phyloP scores from a whole-genome alignment of 2,888 invertebrate species.

The Idaea biselata region DNA sequence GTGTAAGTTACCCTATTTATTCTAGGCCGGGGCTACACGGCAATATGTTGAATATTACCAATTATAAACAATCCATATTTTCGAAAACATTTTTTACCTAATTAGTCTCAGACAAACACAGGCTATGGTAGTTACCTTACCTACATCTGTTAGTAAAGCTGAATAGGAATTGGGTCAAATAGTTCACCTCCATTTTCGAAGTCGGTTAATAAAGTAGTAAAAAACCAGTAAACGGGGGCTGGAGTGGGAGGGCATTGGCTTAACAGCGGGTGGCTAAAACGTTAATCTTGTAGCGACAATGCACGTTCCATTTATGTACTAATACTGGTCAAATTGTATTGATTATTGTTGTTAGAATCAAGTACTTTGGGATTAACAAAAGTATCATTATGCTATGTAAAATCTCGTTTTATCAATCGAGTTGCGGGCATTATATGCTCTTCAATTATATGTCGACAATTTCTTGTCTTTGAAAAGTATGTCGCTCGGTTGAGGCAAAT shows the following conservation, averaged over 20 bases:
- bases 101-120: too few relatives aligned
- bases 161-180: background rate
- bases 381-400: slow-evolving; percentile 10
- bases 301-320: slow-evolving; percentile 34
- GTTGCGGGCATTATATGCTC: too few relatives aligned
- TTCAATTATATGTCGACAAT: too few relatives aligned
- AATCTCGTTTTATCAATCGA: background rate
- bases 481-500: too few relatives aligned
- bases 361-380: background rate
- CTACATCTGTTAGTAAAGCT: slow-evolving; percentile 3
- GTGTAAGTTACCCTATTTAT: too few relatives aligned
- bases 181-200: slow-evolving; percentile 9
- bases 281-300: slow-evolving; percentile 51
- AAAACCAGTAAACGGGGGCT: slow-evolving; percentile 22
- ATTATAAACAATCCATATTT: too few relatives aligned
- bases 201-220: slow-evolving; percentile 4
- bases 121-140: slow-evolving; percentile 16
- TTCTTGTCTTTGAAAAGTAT: too few relatives aligned
- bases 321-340: slow-evolving; percentile 29
- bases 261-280: slow-evolving; percentile 62
- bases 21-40: too few relatives aligned
- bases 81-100: too few relatives aligned
- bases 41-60: too few relatives aligned
- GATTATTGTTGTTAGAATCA: slow-evolving; percentile 16
- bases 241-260: slow-evolving; percentile 31